phyloP scores from a whole-genome alignment of 2,797 vertebrate species.

The Denticeps clupeoides region DNA sequence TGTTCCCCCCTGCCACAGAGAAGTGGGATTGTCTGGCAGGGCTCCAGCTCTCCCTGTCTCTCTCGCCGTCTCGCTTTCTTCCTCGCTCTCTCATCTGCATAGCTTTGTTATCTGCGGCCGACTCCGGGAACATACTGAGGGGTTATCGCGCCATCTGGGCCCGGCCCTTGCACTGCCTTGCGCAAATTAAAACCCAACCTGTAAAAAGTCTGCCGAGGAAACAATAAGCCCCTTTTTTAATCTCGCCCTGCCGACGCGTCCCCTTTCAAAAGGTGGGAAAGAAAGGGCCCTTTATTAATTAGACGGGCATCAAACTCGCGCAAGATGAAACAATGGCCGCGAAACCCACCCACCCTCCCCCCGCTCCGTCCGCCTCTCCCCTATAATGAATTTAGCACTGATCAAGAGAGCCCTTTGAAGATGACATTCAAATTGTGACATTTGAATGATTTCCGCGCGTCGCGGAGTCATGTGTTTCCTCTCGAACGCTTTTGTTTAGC shows the following conservation, averaged over 20 bases:
- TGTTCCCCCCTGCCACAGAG: slow-evolving; percentile 23
- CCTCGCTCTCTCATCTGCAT: slow-evolving; percentile 76
- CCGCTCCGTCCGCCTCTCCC: slow-evolving; percentile 72
- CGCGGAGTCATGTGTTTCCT: slow-evolving; percentile 48
- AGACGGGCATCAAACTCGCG: slow-evolving; percentile 93
- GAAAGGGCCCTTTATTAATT: slow-evolving; percentile 98
- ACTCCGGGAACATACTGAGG: slow-evolving; percentile 73
- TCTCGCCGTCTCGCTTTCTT: slow-evolving; percentile 23
- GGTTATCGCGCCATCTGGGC: slow-evolving; percentile 94
- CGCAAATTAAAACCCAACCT: slow-evolving; percentile 99
- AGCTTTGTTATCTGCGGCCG: slow-evolving; percentile 93
- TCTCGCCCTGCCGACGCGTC: slow-evolving; percentile 73
- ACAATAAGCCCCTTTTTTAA: slow-evolving; percentile 98
- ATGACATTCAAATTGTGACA: slow-evolving; percentile 99
- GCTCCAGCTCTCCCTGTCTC: slow-evolving; percentile 11
- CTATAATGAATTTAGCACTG: slow-evolving; percentile 86
- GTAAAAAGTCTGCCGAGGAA: slow-evolving; percentile 96
- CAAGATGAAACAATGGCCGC: slow-evolving; percentile 87
- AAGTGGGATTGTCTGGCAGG: slow-evolving; percentile 25
- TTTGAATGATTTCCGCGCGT: slow-evolving; percentile 98
- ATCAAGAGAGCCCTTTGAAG: slow-evolving; percentile 96
- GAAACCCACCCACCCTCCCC: slow-evolving; percentile 57
- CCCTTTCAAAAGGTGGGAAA: slow-evolving; percentile 71
- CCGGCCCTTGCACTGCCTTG: slow-evolving; percentile 80
- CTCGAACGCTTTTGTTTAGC: slow-evolving; percentile 53